These are phyloP conservation scores for Orussus abietinus DNA, from an alignment of 1,140 invertebrate species.

Conservation along the genomic window DNA sequence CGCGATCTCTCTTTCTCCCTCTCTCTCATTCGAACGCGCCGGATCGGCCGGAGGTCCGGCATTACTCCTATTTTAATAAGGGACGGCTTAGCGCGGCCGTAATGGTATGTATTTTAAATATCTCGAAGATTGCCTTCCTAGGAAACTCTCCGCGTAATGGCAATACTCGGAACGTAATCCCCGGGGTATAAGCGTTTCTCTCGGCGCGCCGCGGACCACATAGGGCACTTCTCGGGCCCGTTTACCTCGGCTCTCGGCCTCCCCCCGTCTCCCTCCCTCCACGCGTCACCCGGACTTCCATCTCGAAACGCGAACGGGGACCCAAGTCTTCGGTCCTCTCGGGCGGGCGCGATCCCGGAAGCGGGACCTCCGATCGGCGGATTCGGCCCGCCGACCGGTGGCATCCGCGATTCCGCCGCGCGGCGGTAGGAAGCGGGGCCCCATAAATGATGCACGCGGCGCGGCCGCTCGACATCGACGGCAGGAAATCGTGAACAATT, in stretches of 20 bases:
- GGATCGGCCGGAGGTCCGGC: slow-evolving; percentile 19
- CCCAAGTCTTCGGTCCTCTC: slow-evolving; percentile 10
- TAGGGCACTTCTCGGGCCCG: slow-evolving; percentile 18
- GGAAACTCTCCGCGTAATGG: slow-evolving; percentile 45
- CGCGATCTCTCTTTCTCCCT: too few relatives aligned
- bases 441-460: slow-evolving; percentile 30
- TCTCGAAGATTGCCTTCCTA: slow-evolving; percentile 53
- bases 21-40: too few relatives aligned
- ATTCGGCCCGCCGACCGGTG: too few relatives aligned
- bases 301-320: slow-evolving; percentile 24
- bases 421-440: neutral
- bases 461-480: slow-evolving; percentile 23
- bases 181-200: too few relatives aligned
- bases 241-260: neutral
- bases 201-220: slow-evolving; percentile 35
- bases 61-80: slow-evolving; percentile 51
- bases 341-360: too few relatives aligned
- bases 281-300: slow-evolving; percentile 19
- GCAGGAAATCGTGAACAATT: slow-evolving; percentile 29
- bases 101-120: slow-evolving; percentile 53
- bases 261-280: slow-evolving; percentile 4
- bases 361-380: too few relatives aligned
- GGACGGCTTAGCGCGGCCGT: slow-evolving; percentile 36
- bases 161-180: slow-evolving; percentile 51
- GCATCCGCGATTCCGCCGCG: too few relatives aligned